Evolutionary conservation across 2,113 vertebrate species (phyloP).

Genomic region (Mola mola): DNA sequence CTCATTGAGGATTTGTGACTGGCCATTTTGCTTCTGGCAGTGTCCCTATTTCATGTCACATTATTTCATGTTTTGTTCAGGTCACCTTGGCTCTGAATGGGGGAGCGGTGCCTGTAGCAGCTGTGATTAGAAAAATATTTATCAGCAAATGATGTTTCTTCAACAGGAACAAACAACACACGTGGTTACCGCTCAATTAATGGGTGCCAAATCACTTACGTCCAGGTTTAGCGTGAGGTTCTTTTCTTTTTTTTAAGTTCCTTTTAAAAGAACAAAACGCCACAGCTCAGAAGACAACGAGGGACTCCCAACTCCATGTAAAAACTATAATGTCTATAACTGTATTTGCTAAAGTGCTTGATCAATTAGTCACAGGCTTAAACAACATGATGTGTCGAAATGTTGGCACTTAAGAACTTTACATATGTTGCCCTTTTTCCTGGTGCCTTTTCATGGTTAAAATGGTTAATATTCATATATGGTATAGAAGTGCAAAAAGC

Average conservation of each 20-base stretch:
- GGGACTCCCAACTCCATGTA: too few relatives aligned
- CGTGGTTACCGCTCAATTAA: slow-evolving; percentile 71
- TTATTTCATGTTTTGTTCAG: slow-evolving; percentile 74
- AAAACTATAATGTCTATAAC: too few relatives aligned
- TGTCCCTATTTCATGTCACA: slow-evolving; percentile 78
- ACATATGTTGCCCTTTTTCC: too few relatives aligned
- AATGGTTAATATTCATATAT: too few relatives aligned
- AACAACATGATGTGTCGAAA: too few relatives aligned
- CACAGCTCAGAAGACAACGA: background rate
- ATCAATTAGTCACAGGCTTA: too few relatives aligned
- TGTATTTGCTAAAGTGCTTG: too few relatives aligned
- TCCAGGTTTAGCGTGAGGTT: slow-evolving; percentile 67
- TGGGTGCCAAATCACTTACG: slow-evolving; percentile 82
- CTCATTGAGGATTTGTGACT: slow-evolving; percentile 69
- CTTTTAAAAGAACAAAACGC: slow-evolving; percentile 66
- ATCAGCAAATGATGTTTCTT: slow-evolving; percentile 79
- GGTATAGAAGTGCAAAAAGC: slow-evolving; percentile 4
- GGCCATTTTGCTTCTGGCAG: slow-evolving; percentile 77
- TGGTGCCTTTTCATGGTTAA: too few relatives aligned
- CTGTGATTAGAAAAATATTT: slow-evolving; percentile 81
- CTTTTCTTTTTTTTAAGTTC: slow-evolving; percentile 28
- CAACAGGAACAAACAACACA: slow-evolving; percentile 72
- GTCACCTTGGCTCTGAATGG: slow-evolving; percentile 74
- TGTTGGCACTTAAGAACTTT: too few relatives aligned
- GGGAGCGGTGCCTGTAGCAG: slow-evolving; percentile 73